Percentiles rank a stretch among this genome's conserved stretches.
These are phyloP conservation scores for Tethea ocularis DNA, from an alignment of 2,888 invertebrate genomes.

Conservation along the genomic window DNA sequence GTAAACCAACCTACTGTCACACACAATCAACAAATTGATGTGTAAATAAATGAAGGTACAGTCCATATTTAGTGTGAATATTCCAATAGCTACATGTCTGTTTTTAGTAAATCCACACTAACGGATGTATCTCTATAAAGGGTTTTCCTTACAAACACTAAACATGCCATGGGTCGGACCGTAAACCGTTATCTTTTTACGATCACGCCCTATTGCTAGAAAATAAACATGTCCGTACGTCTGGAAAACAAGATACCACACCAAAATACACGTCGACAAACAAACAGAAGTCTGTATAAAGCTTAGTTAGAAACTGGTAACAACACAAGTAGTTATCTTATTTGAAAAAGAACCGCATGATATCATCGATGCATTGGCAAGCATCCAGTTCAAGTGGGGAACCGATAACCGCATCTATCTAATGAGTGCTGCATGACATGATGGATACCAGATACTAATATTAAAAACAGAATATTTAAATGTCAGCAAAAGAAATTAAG, in stretches of 20 bases:
- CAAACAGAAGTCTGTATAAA: slow-evolving; percentile 51
- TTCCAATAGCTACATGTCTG: neutral
- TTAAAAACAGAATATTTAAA: neutral
- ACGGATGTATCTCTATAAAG: slow-evolving; percentile 3
- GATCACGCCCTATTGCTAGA: slow-evolving; percentile 59
- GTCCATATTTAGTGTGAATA: neutral
- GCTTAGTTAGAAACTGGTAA: slow-evolving; percentile 27
- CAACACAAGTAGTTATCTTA: neutral
- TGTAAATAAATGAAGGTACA: slow-evolving; percentile 14
- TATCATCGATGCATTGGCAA: slow-evolving; percentile 42
- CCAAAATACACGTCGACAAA: slow-evolving; percentile 66
- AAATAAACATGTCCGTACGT: slow-evolving; percentile 69
- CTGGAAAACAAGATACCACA: slow-evolving; percentile 60
- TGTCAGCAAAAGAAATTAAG: neutral
- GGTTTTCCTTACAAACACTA: slow-evolving; percentile 41
- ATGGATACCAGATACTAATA: neutral
- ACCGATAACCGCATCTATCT: slow-evolving; percentile 44
- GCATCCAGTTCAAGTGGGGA: slow-evolving; percentile 42
- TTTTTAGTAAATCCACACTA: neutral
- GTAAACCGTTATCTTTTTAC: slow-evolving; percentile 66
- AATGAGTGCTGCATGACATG: slow-evolving; percentile 30
- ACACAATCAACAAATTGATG: slow-evolving; percentile 26
- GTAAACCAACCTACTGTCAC: slow-evolving; percentile 19
- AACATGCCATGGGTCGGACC: slow-evolving; percentile 54
- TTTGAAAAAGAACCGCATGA: slow-evolving; percentile 4